phyloP scores from a whole-genome alignment of 2,797 vertebrate genomes.

The Pangasius krempfi region DNA sequence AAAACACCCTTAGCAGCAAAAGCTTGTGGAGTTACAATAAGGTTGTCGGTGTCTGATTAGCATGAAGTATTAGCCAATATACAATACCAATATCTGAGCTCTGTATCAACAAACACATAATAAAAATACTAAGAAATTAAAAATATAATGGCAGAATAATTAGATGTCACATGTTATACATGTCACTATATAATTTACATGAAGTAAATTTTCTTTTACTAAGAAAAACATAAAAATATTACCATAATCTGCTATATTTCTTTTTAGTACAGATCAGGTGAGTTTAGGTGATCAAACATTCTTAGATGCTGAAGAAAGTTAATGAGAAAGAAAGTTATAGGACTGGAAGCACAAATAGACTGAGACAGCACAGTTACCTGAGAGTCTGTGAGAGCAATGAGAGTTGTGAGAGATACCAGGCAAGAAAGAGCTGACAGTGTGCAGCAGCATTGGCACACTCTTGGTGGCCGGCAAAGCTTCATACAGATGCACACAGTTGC shows the following conservation, averaged over 20 bases:
- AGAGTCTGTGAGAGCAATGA: conserved; percentile 95
- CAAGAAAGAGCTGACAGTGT: conserved; percentile 98
- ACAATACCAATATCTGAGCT: too few relatives aligned
- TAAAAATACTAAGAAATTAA: neutral
- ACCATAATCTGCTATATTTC: neutral
- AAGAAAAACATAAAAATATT: neutral
- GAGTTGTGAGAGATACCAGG: conserved; percentile 98
- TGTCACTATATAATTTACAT: neutral
- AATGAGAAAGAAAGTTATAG: conserved; percentile 7
- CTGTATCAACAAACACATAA: neutral
- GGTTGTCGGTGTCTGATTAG: neutral
- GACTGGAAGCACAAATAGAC: conserved; percentile 7
- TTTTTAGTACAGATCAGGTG: neutral
- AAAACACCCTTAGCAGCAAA: neutral
- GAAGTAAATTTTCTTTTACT: too few relatives aligned
- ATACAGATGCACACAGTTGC: conserved; percentile 98
- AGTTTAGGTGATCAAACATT: neutral
- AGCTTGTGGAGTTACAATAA: neutral
- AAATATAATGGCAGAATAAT: neutral
- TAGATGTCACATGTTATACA: neutral
- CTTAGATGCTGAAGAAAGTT: neutral
- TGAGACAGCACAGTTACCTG: conserved; percentile 86
- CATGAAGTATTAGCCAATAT: neutral
- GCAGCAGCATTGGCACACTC: conserved; percentile 97
- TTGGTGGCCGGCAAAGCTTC: conserved; percentile 97